Conservation (phyloP, 2,113 vertebrate genomes). For the Murina feae region DNA sequence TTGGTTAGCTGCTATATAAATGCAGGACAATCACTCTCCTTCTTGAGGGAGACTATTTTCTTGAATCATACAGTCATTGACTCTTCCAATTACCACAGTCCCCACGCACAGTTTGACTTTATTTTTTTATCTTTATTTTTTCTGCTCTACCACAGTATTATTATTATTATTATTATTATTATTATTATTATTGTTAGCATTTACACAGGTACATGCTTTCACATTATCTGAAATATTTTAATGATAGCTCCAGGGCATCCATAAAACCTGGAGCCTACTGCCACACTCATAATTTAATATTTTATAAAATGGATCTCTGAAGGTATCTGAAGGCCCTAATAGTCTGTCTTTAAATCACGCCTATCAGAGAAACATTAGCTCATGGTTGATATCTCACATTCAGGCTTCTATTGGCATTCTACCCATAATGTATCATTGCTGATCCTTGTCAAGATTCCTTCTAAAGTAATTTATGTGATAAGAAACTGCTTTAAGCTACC, state of each 20-base stretch:
- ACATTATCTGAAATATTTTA: constrained; percentile 81
- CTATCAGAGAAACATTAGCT: constrained; percentile 59
- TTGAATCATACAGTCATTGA: constrained; percentile 83
- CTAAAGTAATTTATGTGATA: constrained; percentile 51
- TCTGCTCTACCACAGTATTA: constrained; percentile 53
- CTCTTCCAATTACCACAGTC: constrained; percentile 85
- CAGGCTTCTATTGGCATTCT: constrained; percentile 49
- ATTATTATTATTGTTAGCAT: constrained; percentile 73
- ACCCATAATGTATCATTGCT: constrained; percentile 64
- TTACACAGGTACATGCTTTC: constrained; percentile 81
- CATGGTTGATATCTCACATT: constrained; percentile 57
- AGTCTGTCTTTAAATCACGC: constrained; percentile 66
- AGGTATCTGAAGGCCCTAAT: constrained; percentile 55
- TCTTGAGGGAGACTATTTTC: constrained; percentile 84
- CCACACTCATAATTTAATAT: constrained; percentile 77
- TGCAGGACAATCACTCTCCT: constrained; percentile 81
- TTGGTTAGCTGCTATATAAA: constrained; percentile 84
- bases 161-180: constrained; percentile 55
- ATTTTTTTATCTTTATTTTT: constrained; percentile 56
- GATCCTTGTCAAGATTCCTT: constrained; percentile 64
- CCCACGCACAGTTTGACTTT: constrained; percentile 68
- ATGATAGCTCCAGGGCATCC: constrained; percentile 68
- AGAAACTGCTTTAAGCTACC: background rate
- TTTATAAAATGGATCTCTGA: constrained; percentile 74
- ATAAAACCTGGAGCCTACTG: constrained; percentile 66